Evolutionary conservation across 2,113 vertebrate genomes (phyloP), one percentile per base, ranked within the genome.

Genomic region (Hirundichthys speculiger): DNA sequence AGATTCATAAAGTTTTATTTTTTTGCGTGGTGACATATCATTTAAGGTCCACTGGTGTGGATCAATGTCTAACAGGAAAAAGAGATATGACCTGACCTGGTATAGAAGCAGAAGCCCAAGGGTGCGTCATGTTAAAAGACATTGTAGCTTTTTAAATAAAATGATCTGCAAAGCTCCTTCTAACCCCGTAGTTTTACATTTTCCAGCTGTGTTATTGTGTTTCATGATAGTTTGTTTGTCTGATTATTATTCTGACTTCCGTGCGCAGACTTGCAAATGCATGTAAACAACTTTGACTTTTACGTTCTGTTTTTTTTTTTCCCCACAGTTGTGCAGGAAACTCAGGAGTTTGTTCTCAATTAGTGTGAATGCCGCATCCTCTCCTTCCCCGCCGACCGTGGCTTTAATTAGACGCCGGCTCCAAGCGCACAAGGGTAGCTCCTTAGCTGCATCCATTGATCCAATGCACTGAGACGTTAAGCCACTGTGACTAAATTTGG

Each of bases 401-500:
- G 4, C 42, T 60, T 69, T 83, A 87, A 87, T 89, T 72, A 71
- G 57, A 66, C n/a, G 27, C 15, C 53, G 11, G 62, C 30, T 58
- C 40, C 53, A 16, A 47, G 63, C 45, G 48, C 64, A 34, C 50
- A n/a, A 66, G 67, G 75, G 54, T 34, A 0, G 80, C 63, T 58
- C 22, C 65, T 65, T 16, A 59, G 75, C 77, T 45, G 53, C 72
- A 75, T 55, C 53, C 69, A 75, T 63, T 75, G 81, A 80, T 77
- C 77, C 48, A 18, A 7, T 13, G 53, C 42, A 54, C 45, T 47
- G 56, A 24, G 50, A 54, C 3, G 38, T 64, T 58, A 47, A 83
- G 77, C 75, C 41, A 49, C 73, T 63, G 69, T 63, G 70, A 77
- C 79, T 71, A 76, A 60, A 85, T 89, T 58, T 86, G 82, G 71